These are phyloP conservation scores for Phyto melanocephala DNA, from an alignment of 2,888 invertebrate genomes.

Conservation along the genomic window DNA sequence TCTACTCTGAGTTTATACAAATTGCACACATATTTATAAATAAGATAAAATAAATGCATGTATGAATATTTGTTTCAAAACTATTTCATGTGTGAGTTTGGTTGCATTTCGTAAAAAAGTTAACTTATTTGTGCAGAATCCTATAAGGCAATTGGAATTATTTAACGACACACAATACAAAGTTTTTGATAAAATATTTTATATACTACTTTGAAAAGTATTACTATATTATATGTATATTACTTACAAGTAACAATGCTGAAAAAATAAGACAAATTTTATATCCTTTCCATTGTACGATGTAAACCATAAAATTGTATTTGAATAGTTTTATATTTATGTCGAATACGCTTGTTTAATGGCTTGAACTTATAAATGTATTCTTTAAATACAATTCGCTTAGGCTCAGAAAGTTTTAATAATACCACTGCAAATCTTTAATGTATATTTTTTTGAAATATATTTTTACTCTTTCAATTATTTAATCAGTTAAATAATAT, in stretches of 20 bases:
- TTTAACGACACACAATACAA: constrained; percentile 11
- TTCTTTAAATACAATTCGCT: too few species aligned
- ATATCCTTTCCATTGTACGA: background rate
- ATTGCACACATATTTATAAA: background rate
- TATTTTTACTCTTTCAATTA: too few species aligned
- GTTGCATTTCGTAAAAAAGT: constrained; percentile 26
- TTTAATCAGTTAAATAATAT: too few species aligned
- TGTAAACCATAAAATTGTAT: background rate
- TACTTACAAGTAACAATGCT: background rate
- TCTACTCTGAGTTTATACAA: background rate
- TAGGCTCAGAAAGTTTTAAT: too few species aligned
- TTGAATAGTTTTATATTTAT: constrained; percentile 4
- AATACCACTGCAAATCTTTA: too few species aligned
- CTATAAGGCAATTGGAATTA: constrained; percentile 28
- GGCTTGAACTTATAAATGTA: too few species aligned
- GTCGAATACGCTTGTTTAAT: too few species aligned
- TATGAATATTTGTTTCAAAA: too few species aligned
- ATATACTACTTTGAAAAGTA: background rate
- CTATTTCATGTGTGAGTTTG: too few species aligned
- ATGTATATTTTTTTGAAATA: too few species aligned
- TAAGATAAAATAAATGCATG: background rate
- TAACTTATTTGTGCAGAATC: constrained; percentile 24
- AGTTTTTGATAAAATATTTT: constrained; percentile 31
- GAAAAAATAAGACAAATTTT: too few species aligned
- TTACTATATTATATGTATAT: background rate